Conservation (phyloP, 2,797 vertebrate species). For the Tenualosa ilisha region DNA sequence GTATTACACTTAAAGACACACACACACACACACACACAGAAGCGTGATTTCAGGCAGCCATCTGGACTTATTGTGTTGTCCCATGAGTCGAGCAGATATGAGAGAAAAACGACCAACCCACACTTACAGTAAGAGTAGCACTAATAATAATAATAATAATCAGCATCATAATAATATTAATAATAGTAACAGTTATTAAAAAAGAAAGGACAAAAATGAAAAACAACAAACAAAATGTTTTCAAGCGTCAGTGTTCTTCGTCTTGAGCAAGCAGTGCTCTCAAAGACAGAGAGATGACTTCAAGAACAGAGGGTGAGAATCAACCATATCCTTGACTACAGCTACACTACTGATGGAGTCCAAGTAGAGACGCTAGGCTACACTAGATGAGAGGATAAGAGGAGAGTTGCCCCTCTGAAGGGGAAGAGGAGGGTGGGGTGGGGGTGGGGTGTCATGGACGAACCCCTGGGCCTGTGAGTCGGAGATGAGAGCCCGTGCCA, state of each 20-base stretch:
- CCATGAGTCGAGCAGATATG: constrained; percentile 61
- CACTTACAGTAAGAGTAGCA: constrained; percentile 29
- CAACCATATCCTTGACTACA: background rate
- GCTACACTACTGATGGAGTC: background rate
- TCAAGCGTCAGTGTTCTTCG: constrained; percentile 4
- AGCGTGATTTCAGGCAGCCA: constrained; percentile 61
- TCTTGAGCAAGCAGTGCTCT: background rate
- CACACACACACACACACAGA: constrained; percentile 61
- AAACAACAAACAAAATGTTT: constrained; percentile 10
- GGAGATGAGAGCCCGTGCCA: constrained; percentile 49
- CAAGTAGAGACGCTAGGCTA: background rate
- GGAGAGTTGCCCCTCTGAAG: background rate
- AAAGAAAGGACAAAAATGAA: constrained; percentile 33
- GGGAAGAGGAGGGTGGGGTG: background rate
- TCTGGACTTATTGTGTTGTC: constrained; percentile 58
- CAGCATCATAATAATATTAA: constrained; percentile 42
- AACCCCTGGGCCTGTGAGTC: background rate
- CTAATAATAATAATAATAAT: constrained; percentile 39
- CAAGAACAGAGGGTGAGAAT: background rate
- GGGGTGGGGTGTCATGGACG: background rate
- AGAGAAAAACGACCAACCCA: constrained; percentile 49
- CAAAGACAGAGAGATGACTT: background rate
- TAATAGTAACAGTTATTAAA: constrained; percentile 39
- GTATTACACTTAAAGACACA: constrained; percentile 57
- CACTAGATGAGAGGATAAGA: background rate